These are phyloP conservation scores for Hydrotaea cyrtoneurina DNA, from an alignment of 2,888 invertebrate genomes.

Conservation along the genomic window DNA sequence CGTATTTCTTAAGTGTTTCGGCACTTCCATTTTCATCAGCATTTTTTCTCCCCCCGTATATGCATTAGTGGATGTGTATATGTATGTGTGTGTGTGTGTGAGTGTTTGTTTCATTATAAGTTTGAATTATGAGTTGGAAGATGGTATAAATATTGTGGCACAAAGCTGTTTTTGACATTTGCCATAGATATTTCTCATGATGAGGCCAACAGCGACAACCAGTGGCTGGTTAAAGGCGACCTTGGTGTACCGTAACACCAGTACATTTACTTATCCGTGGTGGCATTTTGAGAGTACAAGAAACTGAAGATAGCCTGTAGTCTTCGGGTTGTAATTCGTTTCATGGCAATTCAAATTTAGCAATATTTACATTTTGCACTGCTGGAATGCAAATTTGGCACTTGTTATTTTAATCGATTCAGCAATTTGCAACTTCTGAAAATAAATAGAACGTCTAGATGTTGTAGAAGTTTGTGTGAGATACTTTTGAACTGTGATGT, in stretches of 20 bases:
- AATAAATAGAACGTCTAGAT: too few species aligned
- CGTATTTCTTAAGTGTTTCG: not conserved
- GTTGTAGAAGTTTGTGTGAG: too few species aligned
- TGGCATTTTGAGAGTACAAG: not conserved
- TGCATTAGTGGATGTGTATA: not conserved
- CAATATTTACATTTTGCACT: not conserved
- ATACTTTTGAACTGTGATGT: too few species aligned
- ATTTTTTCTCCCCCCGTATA: not conserved
- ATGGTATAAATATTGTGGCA: conserved; percentile 26
- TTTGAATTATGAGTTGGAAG: conserved; percentile 14
- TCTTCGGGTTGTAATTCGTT: not conserved
- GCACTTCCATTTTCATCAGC: conserved; percentile 18
- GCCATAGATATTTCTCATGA: not conserved
- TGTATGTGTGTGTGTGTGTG: not conserved
- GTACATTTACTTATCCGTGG: not conserved
- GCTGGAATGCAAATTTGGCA: not conserved
- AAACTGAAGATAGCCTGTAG: not conserved
- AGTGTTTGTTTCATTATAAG: not conserved
- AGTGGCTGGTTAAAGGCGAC: not conserved
- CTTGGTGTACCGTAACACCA: not conserved
- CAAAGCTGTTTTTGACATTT: conserved; percentile 30
- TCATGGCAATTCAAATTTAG: not conserved
- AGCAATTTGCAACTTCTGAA: not conserved
- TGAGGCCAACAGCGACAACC: not conserved
- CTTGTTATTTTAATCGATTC: not conserved